A percentile compares a stretch with the other conserved stretches of the same genome.
Conservation (phyloP, 2,797 vertebrate species). For the Acrossocheilus fasciatus region DNA sequence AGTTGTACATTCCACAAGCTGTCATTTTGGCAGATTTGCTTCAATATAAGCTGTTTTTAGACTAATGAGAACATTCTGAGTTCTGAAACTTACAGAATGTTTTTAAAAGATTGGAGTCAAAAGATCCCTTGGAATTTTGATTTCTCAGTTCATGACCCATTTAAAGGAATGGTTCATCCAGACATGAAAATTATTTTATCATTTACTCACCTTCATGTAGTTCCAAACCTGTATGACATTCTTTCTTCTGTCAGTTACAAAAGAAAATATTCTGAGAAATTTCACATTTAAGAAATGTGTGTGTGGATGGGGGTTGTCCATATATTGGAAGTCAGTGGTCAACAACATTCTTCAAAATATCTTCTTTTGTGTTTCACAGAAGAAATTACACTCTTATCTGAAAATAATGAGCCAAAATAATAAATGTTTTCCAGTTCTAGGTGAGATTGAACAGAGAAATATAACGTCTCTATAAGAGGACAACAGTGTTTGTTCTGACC, state of each 20-base stretch:
- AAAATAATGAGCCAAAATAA: neutral
- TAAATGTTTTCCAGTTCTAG: neutral
- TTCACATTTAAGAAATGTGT: neutral
- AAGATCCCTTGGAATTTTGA: too few species aligned
- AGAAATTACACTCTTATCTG: neutral
- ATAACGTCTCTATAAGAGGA: slow-evolving; percentile 1
- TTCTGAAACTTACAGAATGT: too few species aligned
- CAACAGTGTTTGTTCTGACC: slow-evolving; percentile 26
- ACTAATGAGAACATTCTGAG: too few species aligned
- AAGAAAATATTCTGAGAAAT: neutral
- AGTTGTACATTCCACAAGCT: too few species aligned
- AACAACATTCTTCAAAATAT: neutral
- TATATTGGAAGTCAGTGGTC: neutral
- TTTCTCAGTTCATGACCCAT: too few species aligned
- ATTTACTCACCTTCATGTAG: neutral
- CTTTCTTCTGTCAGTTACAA: neutral
- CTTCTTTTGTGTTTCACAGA: neutral
- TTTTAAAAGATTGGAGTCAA: too few species aligned
- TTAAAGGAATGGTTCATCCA: neutral
- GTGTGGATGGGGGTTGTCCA: neutral
- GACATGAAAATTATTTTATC: neutral
- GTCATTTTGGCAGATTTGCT: too few species aligned
- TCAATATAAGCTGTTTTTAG: too few species aligned
- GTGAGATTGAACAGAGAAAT: neutral
- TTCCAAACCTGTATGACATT: neutral